Evolutionary conservation across 2,888 invertebrate species (phyloP).

Genomic region (Amphipoea oculea): DNA sequence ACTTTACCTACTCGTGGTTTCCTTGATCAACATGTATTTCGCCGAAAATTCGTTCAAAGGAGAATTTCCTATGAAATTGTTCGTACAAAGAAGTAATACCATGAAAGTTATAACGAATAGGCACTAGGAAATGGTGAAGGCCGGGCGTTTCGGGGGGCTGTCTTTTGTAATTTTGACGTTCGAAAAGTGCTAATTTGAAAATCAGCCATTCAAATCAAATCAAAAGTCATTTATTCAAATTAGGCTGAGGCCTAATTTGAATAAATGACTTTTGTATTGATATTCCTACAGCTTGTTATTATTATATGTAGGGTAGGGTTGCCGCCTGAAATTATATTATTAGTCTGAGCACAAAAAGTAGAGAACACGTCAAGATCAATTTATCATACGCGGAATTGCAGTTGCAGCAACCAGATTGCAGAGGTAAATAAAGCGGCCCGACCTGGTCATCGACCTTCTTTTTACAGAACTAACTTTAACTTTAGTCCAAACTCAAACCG

Average conservation of each 20-base stretch:
- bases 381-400: background rate
- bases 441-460: too few species aligned
- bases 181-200: too few species aligned
- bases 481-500: background rate
- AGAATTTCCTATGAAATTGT: background rate
- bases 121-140: too few species aligned
- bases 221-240: too few species aligned
- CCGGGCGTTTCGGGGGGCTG: too few species aligned
- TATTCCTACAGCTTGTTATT: background rate
- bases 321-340: background rate
- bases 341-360: background rate
- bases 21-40: background rate
- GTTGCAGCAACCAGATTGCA: background rate
- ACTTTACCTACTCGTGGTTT: background rate
- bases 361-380: background rate
- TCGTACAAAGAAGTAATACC: background rate
- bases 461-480: background rate
- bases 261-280: too few species aligned
- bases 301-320: too few species aligned
- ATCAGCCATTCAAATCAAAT: too few species aligned
- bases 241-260: too few species aligned
- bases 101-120: background rate
- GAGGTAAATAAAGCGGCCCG: background rate
- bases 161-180: too few species aligned
- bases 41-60: background rate